A percentile compares a stretch with the other conserved stretches of the same genome.
These are phyloP conservation scores for Erythrolamprus reginae DNA, from an alignment of 2,113 vertebrate species.

Conservation along the genomic window DNA sequence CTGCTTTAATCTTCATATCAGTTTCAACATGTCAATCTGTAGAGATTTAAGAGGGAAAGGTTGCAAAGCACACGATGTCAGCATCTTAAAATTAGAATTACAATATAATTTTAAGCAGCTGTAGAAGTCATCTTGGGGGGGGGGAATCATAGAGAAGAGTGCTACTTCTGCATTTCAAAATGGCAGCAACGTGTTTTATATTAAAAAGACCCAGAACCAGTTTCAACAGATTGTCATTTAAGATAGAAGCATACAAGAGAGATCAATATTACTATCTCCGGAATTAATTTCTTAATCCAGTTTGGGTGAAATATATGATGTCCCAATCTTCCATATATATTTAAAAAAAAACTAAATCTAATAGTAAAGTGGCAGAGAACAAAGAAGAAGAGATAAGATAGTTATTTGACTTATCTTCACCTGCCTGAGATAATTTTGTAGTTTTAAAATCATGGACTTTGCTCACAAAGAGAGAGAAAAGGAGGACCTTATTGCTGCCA, in stretches of 20 bases:
- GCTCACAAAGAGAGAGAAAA: neutral
- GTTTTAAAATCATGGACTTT: neutral
- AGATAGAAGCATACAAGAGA: neutral
- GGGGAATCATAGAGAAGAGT: neutral
- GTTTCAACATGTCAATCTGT: neutral
- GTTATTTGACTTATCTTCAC: neutral
- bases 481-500: neutral
- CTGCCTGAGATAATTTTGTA: neutral
- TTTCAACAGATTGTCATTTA: neutral
- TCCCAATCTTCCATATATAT: neutral
- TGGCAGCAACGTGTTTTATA: neutral
- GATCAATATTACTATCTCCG: neutral
- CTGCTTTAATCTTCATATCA: neutral
- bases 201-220: neutral
- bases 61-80: neutral
- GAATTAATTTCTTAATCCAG: neutral
- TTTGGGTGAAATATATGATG: neutral
- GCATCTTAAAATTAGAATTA: neutral
- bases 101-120: neutral
- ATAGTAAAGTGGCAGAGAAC: neutral
- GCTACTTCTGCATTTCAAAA: neutral
- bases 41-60: neutral
- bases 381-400: neutral
- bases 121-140: neutral
- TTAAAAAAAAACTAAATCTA: neutral